phyloP scores from a whole-genome alignment of 2,113 vertebrate species.

The Aleadryas rufinucha region DNA sequence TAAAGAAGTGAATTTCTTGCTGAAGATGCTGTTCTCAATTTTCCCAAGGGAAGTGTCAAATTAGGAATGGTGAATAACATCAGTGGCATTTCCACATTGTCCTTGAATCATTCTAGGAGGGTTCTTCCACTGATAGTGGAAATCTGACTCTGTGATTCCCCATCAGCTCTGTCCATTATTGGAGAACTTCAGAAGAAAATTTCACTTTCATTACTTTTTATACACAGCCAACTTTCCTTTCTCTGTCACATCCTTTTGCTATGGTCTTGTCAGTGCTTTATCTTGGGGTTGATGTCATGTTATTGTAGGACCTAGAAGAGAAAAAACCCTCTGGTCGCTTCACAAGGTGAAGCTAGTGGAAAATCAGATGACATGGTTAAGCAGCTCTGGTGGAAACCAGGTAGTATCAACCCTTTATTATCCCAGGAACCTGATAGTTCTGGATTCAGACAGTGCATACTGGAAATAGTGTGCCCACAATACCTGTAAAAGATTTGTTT shows the following conservation, averaged over 20 bases:
- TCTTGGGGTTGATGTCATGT: background rate
- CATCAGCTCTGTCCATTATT: background rate
- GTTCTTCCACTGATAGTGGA: background rate
- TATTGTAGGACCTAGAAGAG: background rate
- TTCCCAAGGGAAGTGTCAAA: background rate
- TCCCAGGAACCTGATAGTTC: background rate
- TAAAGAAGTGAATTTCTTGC: background rate
- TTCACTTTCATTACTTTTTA: background rate
- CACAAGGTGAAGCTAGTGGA: background rate
- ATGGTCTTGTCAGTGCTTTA: accelerated
- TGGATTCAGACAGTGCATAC: background rate
- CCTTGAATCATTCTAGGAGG: background rate
- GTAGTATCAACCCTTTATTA: background rate
- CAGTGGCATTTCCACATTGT: background rate
- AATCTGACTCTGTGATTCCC: background rate
- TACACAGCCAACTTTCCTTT: background rate
- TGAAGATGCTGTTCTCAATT: background rate
- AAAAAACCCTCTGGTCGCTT: background rate
- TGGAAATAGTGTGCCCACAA: background rate
- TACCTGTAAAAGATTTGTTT: background rate
- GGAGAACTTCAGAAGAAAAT: background rate
- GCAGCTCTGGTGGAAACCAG: background rate
- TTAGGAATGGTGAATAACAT: background rate
- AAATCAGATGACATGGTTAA: background rate
- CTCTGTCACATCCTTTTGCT: background rate